Evolutionary conservation across 2,888 invertebrate genomes (phyloP).

Genomic region (Nymphalis urticae): DNA sequence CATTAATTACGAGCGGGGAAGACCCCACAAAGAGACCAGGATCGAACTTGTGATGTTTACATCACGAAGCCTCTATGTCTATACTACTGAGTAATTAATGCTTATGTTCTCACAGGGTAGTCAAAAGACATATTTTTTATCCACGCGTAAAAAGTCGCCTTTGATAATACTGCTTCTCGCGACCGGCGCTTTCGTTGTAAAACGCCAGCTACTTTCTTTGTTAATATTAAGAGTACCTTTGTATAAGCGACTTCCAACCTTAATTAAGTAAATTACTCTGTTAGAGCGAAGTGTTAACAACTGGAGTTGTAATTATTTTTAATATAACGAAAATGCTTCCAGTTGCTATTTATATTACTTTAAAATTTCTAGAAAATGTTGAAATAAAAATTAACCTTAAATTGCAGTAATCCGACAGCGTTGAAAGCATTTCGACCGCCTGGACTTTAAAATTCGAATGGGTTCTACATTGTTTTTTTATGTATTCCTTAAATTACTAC

Average conservation of each 20-base stretch:
- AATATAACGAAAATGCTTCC: slow-evolving; percentile 17
- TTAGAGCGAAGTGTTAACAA: slow-evolving; percentile 24
- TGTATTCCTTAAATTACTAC: too few relatives aligned
- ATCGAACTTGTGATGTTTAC: too few relatives aligned
- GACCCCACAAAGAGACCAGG: too few relatives aligned
- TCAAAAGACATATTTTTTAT: not conserved
- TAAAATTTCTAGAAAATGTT: slow-evolving; percentile 15
- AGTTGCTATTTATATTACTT: slow-evolving; percentile 14
- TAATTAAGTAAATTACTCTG: slow-evolving; percentile 28
- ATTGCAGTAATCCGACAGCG: slow-evolving; percentile 14
- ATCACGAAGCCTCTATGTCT: too few relatives aligned
- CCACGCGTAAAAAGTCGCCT: not conserved
- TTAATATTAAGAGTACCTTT: slow-evolving; percentile 18
- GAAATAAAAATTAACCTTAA: slow-evolving; percentile 22
- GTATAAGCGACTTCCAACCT: slow-evolving; percentile 14
- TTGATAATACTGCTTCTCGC: not conserved
- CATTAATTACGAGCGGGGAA: too few relatives aligned
- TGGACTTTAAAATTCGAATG: not conserved
- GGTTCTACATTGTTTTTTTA: too few relatives aligned
- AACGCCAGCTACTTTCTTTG: slow-evolving; percentile 11
- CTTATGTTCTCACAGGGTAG: too few relatives aligned
- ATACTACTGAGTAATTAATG: too few relatives aligned
- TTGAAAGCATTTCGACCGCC: slow-evolving; percentile 7
- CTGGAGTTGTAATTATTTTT: slow-evolving; percentile 27
- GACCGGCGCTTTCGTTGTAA: slow-evolving; percentile 1